A percentile compares a stretch with the other conserved stretches of the same genome.
Conservation (phyloP, 1,140 invertebrate genomes). For the Lucilia sericata region DNA sequence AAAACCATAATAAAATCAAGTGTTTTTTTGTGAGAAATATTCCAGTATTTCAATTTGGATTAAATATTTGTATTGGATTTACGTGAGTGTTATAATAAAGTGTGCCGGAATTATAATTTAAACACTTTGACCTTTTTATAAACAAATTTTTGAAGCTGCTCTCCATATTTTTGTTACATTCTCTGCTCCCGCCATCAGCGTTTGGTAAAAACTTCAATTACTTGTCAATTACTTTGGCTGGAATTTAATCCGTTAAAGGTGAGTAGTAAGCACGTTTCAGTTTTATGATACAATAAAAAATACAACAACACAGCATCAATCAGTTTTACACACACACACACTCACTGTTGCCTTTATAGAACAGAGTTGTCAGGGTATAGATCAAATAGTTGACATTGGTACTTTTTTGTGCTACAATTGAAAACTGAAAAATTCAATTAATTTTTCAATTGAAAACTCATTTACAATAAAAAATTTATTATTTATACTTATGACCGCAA, state of each 20-base stretch:
- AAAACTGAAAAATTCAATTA: too few species aligned
- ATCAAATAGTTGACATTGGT: too few species aligned
- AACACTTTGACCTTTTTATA: not conserved
- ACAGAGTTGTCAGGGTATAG: too few species aligned
- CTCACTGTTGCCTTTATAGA: too few species aligned
- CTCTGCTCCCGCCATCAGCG: not conserved
- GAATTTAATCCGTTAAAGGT: constrained; percentile 21
- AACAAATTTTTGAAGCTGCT: not conserved
- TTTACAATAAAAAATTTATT: too few species aligned
- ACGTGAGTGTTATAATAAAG: not conserved
- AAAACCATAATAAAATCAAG: not conserved
- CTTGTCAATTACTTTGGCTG: constrained; percentile 28
- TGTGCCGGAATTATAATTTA: not conserved
- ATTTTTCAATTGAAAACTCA: too few species aligned
- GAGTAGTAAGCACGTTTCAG: constrained; percentile 1
- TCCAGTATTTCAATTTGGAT: not conserved
- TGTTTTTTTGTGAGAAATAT: not conserved
- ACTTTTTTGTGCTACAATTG: too few species aligned
- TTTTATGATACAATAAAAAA: not conserved
- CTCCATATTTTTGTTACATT: not conserved
- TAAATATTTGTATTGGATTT: not conserved
- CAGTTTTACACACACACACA: too few species aligned
- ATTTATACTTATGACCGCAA: too few species aligned
- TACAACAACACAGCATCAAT: too few species aligned
- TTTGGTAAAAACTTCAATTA: constrained; percentile 3